Conservation (phyloP, 2,113 vertebrate species). For the Crotalus tigris region DNA sequence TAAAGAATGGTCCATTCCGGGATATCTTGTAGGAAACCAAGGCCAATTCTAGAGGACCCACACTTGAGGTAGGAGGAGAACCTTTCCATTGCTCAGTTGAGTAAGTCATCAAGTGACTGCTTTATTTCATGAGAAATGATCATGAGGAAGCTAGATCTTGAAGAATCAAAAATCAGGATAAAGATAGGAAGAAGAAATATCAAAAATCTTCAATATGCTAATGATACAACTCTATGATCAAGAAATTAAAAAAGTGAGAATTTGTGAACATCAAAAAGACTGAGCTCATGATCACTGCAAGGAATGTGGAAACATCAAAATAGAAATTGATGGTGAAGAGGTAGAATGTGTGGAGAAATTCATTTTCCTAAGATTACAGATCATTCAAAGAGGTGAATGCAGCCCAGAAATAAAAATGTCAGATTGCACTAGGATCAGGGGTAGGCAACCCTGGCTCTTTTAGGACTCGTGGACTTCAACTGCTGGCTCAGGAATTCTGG, state of each 20-base stretch:
- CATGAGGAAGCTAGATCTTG: background rate
- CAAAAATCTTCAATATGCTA: background rate
- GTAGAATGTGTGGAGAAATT: background rate
- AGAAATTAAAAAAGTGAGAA: background rate
- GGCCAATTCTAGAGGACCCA: background rate
- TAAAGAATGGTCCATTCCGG: constrained; percentile 24
- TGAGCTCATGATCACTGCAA: background rate
- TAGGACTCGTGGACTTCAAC: no score
- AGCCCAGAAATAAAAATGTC: background rate
- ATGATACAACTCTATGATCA: background rate
- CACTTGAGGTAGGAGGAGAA: background rate
- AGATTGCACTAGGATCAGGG: background rate
- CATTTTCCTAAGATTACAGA: background rate
- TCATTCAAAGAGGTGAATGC: background rate
- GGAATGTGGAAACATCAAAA: background rate
- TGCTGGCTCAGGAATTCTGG: no score
- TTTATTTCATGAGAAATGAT: background rate
- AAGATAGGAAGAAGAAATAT: background rate
- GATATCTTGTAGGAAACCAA: background rate
- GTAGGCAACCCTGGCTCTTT: no score
- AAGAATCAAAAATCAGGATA: background rate
- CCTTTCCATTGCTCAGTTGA: background rate
- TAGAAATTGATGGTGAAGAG: background rate
- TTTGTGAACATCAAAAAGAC: background rate
- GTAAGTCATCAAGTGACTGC: background rate